These are phyloP conservation scores for Hippopotamus amphibius DNA, from an alignment of 2,113 vertebrate species.

Conservation along the genomic window DNA sequence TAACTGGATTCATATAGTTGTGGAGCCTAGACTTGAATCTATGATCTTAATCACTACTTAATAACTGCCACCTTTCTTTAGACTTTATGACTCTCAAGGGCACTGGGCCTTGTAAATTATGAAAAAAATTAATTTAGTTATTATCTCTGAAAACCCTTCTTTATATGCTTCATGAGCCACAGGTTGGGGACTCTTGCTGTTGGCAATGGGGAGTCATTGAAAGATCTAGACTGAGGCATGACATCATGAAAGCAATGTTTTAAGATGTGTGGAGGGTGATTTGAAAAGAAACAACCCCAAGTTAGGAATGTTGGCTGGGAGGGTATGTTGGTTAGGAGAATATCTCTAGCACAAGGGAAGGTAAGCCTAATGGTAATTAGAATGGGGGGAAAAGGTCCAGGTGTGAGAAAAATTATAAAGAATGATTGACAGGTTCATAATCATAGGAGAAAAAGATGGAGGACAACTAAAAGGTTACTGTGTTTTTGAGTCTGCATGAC, in stretches of 20 bases:
- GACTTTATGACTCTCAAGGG: background rate
- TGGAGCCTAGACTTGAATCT: background rate
- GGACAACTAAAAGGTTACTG: background rate
- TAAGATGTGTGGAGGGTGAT: background rate
- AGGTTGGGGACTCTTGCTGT: background rate
- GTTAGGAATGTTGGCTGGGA: background rate
- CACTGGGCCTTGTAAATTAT: background rate
- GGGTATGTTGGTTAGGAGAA: background rate
- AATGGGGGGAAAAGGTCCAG: background rate
- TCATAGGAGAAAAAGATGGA: background rate
- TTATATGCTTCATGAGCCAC: background rate
- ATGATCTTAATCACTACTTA: background rate
- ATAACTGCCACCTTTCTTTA: background rate
- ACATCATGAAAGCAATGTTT: background rate
- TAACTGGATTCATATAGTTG: background rate
- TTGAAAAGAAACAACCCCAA: background rate
- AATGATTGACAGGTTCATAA: background rate
- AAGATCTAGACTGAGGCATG: background rate
- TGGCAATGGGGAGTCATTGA: background rate
- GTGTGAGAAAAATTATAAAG: background rate
- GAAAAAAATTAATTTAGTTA: constrained; percentile 22
- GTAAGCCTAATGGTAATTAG: background rate
- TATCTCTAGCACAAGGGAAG: background rate
- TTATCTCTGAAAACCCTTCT: constrained; percentile 1
- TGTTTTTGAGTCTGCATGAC: background rate